Evolutionary conservation across 2,113 vertebrate species (phyloP).

Genomic region (Paramormyrops kingsleyae): DNA sequence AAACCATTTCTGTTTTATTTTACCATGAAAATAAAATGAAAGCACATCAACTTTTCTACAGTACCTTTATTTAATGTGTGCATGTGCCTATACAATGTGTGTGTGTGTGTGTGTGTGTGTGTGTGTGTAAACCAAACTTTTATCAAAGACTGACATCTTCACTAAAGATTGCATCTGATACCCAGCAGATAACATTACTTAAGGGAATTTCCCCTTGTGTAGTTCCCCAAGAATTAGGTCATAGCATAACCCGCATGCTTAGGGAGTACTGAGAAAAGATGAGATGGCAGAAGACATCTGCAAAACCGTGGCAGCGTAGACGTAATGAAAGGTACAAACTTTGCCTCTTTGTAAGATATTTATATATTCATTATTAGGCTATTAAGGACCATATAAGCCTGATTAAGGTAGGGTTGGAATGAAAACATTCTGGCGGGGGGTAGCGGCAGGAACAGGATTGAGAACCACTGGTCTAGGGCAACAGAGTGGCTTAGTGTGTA

Average conservation of each 20-base stretch:
- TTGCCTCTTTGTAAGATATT: neutral
- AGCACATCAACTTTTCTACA: neutral
- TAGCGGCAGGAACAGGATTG: too few species aligned
- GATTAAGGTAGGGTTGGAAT: neutral
- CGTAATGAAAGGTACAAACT: neutral
- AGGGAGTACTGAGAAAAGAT: conserved; percentile 41
- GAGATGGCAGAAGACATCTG: conserved; percentile 29
- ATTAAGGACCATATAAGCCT: neutral
- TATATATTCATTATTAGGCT: neutral
- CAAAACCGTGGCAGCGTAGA: neutral
- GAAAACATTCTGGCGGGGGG: neutral
- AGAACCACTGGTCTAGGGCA: neutral
- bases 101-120: neutral
- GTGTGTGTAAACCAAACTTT: neutral
- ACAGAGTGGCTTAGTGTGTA: neutral
- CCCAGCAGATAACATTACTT: conserved; percentile 20
- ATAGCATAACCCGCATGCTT: conserved; percentile 46
- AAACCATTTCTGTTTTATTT: neutral
- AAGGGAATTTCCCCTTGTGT: conserved; percentile 57
- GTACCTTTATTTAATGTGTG: neutral
- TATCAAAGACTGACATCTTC: neutral
- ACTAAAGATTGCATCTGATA: neutral
- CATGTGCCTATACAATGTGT: neutral
- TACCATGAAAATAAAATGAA: neutral
- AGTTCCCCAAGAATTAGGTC: conserved; percentile 62